Conservation (phyloP, 1,140 invertebrate genomes). For the Bombyx mandarina region DNA sequence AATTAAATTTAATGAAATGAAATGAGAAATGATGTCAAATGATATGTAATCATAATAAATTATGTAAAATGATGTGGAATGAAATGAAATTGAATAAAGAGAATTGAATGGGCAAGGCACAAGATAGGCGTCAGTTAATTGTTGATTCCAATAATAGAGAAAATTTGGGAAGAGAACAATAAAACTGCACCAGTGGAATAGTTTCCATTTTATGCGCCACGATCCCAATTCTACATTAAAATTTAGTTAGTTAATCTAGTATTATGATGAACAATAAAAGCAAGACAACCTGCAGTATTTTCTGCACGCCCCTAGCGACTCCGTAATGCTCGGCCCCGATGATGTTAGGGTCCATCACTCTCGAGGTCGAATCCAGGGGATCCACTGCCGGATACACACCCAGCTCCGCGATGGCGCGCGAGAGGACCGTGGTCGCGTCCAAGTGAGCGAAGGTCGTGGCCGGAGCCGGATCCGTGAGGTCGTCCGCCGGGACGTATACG, state of each 20-base stretch:
- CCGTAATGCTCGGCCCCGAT: slow-evolving; percentile 85
- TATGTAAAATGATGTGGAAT: no score
- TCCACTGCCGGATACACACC: slow-evolving; percentile 91
- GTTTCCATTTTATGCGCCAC: neutral
- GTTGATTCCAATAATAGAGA: no score
- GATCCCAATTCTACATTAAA: no score
- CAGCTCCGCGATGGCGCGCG: slow-evolving; percentile 85
- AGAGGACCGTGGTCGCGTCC: slow-evolving; percentile 89
- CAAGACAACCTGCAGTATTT: slow-evolving; percentile 75
- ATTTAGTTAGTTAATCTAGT: neutral
- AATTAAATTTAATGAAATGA: no score
- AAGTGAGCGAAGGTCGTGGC: slow-evolving; percentile 89
- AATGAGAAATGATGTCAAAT: no score
- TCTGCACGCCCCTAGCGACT: slow-evolving; percentile 84
- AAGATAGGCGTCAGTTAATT: no score
- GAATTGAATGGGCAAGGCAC: no score
- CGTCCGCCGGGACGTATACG: slow-evolving; percentile 90
- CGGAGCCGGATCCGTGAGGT: slow-evolving; percentile 89
- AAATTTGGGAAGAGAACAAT: no score
- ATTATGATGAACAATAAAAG: neutral
- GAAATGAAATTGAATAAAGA: no score
- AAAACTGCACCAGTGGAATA: no score
- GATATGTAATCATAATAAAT: no score
- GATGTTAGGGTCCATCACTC: slow-evolving; percentile 86
- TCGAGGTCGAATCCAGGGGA: slow-evolving; percentile 85